Conservation (phyloP, 2,797 vertebrate species). For the Yasuhikotakia modesta region DNA sequence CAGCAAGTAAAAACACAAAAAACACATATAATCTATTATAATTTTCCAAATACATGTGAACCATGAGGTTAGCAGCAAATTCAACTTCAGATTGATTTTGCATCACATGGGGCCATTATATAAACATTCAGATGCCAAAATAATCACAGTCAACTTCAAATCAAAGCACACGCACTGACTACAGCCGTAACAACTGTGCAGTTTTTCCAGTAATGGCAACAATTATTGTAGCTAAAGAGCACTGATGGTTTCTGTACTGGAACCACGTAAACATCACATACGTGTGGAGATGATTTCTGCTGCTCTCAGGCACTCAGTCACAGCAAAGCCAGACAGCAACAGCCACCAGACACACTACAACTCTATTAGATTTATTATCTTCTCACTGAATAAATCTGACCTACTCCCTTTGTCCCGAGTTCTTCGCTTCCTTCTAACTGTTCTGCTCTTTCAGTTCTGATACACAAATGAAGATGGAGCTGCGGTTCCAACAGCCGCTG, state of each 20-base stretch:
- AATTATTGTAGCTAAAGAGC: conserved; percentile 24
- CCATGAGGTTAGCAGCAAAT: not conserved
- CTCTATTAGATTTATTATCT: conserved; percentile 48
- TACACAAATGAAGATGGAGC: not conserved
- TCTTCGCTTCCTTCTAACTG: conserved; percentile 5
- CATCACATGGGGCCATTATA: not conserved
- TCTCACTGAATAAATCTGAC: conserved; percentile 30
- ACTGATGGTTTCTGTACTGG: conserved; percentile 2
- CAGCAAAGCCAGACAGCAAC: conserved; percentile 30
- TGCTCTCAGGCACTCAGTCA: conserved; percentile 29
- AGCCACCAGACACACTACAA: conserved; percentile 25
- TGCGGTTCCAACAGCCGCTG: not conserved
- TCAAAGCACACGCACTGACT: not conserved
- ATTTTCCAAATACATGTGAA: not conserved
- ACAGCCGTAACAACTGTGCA: not conserved
- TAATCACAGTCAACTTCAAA: not conserved
- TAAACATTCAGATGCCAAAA: not conserved
- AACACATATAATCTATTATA: not conserved
- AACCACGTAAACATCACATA: not conserved
- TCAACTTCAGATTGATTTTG: not conserved
- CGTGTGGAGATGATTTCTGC: conserved; percentile 16
- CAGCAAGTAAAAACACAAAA: too few relatives aligned
- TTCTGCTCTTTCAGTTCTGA: conserved; percentile 11
- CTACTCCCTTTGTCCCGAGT: conserved; percentile 24
- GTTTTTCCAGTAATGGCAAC: not conserved